Conservation (phyloP, 2,797 vertebrate genomes). For the Astyanax mexicanus region DNA sequence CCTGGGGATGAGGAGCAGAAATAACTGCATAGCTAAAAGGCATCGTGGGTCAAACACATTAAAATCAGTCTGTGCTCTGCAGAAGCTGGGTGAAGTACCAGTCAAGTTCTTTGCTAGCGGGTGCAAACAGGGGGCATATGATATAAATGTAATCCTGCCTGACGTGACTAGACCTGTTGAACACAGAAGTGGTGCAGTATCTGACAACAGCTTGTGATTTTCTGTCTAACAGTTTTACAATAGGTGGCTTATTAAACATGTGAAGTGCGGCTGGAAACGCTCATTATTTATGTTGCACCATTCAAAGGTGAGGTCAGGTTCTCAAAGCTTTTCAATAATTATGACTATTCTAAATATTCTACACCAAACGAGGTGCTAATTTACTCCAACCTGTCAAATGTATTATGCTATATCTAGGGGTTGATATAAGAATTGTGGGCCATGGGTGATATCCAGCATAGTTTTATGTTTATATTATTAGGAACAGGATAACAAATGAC, state of each 20-base stretch:
- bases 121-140: neutral
- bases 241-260: neutral
- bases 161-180: neutral
- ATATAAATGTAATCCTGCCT: constrained; percentile 16
- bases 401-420: no score
- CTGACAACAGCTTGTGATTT: neutral
- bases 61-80: neutral
- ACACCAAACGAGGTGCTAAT: no score
- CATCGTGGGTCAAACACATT: neutral
- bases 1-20: neutral
- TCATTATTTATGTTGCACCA: neutral
- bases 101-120: neutral
- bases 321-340: no score
- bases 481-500: no score
- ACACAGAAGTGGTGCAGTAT: neutral
- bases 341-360: no score
- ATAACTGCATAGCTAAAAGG: constrained; percentile 11
- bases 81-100: neutral
- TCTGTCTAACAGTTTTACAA: neutral
- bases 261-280: neutral
- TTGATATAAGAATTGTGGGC: no score
- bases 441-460: no score
- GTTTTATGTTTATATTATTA: no score
- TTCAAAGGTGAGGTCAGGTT: no score
- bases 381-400: no score